Conservation (phyloP, 2,888 invertebrate genomes). For the Labia minor region DNA sequence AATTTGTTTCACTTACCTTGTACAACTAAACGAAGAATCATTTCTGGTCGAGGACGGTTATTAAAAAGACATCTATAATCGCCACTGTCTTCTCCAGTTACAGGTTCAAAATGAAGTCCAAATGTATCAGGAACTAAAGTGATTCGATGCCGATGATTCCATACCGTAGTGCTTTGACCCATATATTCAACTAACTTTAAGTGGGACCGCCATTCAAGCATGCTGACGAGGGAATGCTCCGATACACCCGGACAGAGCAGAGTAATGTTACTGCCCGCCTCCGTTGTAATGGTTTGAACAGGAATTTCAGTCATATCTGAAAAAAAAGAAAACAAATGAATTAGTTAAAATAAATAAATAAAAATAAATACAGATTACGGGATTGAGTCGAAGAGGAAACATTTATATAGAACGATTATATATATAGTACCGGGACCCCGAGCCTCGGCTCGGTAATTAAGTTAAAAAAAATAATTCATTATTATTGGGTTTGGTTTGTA, state of each 20-base stretch:
- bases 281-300: conserved; percentile 47
- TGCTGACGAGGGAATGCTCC: conserved; percentile 52
- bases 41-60: conserved; percentile 54
- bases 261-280: conserved; percentile 54
- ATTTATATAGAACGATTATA: no score
- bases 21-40: conserved; percentile 52
- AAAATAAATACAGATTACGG: background rate
- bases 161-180: conserved; percentile 42
- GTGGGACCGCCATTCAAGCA: conserved; percentile 49
- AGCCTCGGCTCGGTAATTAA: no score
- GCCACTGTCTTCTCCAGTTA: conserved; percentile 50
- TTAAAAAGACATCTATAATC: conserved; percentile 59
- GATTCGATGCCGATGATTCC: conserved; percentile 44
- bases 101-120: conserved; percentile 51
- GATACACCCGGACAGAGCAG: conserved; percentile 56
- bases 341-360: conserved; percentile 22
- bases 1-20: conserved; percentile 44
- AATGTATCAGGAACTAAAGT: conserved; percentile 49
- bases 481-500: no score
- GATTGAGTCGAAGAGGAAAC: no score
- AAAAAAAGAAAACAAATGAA: conserved; percentile 32
- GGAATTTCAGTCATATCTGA: conserved; percentile 50
- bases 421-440: no score
- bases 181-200: conserved; percentile 43
- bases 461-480: no score